These are phyloP conservation scores for Arvicanthis niloticus DNA, from an alignment of 2,113 vertebrate genomes.

Conservation along the genomic window DNA sequence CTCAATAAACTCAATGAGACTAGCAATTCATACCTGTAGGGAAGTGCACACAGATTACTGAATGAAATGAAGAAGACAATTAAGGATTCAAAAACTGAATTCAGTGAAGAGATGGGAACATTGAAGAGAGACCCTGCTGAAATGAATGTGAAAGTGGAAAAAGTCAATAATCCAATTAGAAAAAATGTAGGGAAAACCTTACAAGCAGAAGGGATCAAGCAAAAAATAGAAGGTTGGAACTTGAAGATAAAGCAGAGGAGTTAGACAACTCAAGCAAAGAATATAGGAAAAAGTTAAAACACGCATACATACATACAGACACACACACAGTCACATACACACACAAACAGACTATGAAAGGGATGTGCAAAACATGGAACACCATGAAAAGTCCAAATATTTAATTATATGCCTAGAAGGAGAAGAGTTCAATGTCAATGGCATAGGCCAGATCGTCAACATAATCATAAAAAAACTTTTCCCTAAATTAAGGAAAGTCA, in stretches of 20 bases:
- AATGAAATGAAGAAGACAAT: not conserved
- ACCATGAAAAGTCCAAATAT: not conserved
- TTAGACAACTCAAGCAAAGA: not conserved
- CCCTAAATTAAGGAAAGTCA: not conserved
- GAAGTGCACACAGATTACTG: not conserved
- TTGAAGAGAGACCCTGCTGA: not conserved
- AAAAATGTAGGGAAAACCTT: not conserved
- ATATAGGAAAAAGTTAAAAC: not conserved
- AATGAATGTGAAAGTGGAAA: not conserved
- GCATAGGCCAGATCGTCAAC: not conserved
- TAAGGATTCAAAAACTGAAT: not conserved
- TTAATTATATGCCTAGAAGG: not conserved
- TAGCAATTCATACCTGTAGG: too few species aligned
- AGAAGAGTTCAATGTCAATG: not conserved
- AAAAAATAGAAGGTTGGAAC: not conserved
- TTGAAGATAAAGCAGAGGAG: not conserved
- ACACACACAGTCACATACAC: not conserved
- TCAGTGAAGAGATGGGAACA: not conserved
- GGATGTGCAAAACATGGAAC: not conserved
- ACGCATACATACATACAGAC: not conserved
- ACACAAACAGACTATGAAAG: too few species aligned
- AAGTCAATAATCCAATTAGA: not conserved
- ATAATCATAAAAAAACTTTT: not conserved
- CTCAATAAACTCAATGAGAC: not conserved
- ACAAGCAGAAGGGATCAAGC: not conserved